Evolutionary conservation across 37 sponge, comb jelly and placozoan species (phyloP), one percentile per base, ranked within the genome.

Genomic region (Mnemiopsis leidyi): DNA sequence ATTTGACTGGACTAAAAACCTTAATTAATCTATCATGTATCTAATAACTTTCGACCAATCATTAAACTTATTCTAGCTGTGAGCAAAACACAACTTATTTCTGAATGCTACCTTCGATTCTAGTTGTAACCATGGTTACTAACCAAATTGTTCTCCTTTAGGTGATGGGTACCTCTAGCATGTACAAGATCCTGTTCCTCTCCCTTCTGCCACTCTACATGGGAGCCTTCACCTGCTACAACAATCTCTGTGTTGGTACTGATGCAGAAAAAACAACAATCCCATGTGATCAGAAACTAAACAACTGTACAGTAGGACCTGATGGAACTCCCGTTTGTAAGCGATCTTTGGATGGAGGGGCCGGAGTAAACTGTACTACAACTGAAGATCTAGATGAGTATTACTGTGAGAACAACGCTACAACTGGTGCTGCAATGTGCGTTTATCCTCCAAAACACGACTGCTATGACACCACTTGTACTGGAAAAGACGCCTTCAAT

Each of bases 391-490:
- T 39, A 5, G 90, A 85, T 71, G n/a, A n/a, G 7, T 85, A 24
- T 26, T 85, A 85, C 48, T 85, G 90, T 40, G 21, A 37, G 38
- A 85, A n/a, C 28, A 39, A 38, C 29, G 39, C 1, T 9, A 85
- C 24, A 35, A 40, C 61, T 24, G 90, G 40, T 40, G 61, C 48
- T 2, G 61, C 90, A 3, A 2, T 39, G 39, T 85, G 90, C 48
- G 39, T n/a, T 0, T 40, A 39, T 29, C 33, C 90, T 9, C 90
- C 90, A n/a, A 29, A 38, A 23, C 90, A 85, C 90, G 39, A 61
- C 48, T 71, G 75, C 75, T 71, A 71, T 18, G 30, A 71, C n/a
- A 71, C 30, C 75, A 71, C 25, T 7, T 71, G 75, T 71, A 71
- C 30, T 71, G 75, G 75, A 18, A 71, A 7, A 71, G 75, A 28